Evolutionary conservation across 1,140 invertebrate species (phyloP).

Genomic region (Araneus ventricosus): DNA sequence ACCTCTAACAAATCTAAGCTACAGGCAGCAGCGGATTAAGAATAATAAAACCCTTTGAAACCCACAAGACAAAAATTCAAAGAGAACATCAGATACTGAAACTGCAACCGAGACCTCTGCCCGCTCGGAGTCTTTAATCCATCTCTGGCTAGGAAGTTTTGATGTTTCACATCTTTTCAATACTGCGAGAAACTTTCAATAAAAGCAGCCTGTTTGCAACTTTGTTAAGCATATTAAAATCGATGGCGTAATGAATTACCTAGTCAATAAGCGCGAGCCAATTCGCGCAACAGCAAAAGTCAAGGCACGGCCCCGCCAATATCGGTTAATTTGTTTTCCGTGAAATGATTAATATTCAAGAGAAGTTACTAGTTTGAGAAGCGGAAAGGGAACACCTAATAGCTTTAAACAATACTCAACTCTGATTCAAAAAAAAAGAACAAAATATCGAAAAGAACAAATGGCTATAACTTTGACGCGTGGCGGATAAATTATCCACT

Average conservation of each 20-base stretch:
- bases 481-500: slow-evolving; percentile 34
- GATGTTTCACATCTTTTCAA: too few species aligned
- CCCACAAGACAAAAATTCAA: too few species aligned
- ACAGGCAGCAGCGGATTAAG: too few species aligned
- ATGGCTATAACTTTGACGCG: slow-evolving; percentile 3
- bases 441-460: not conserved
- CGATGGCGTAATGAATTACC: not conserved
- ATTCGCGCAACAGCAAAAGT: not conserved
- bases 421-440: not conserved
- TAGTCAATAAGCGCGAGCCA: not conserved
- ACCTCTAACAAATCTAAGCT: too few species aligned
- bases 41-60: too few species aligned
- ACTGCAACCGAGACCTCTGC: too few species aligned
- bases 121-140: too few species aligned
- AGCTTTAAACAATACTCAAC: slow-evolving; percentile 18
- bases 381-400: slow-evolving; percentile 14
- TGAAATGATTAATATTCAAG: slow-evolving; percentile 34
- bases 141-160: too few species aligned
- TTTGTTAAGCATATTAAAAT: not conserved
- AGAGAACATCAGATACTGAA: too few species aligned
- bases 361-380: not conserved
- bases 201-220: too few species aligned
- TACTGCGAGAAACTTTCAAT: too few species aligned
- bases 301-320: not conserved
- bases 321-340: slow-evolving; percentile 8